Evolutionary conservation across 2,888 invertebrate genomes (phyloP).

Genomic region (Scrobipalpa costella): DNA sequence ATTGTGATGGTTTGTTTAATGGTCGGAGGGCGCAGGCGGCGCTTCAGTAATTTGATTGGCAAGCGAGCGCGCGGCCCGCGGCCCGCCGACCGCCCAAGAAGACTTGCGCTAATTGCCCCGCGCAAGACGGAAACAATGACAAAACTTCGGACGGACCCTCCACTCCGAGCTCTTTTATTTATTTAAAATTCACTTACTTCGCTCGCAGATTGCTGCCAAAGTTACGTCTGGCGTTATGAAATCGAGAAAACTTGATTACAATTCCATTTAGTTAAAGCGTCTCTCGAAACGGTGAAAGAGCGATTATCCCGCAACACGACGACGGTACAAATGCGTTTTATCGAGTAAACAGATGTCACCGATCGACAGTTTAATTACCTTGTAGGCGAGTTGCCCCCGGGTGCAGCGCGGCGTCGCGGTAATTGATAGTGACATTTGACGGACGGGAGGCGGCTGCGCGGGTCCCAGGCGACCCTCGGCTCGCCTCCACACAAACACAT

Average conservation of each 20-base stretch:
- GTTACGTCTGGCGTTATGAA: slow-evolving; percentile 62
- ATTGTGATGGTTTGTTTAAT: slow-evolving; percentile 61
- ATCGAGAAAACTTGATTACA: slow-evolving; percentile 69
- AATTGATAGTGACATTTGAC: slow-evolving; percentile 79
- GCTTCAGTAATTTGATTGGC: slow-evolving; percentile 70
- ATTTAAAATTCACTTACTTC: slow-evolving; percentile 78
- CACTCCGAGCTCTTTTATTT: slow-evolving; percentile 73
- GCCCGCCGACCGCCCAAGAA: slow-evolving; percentile 44
- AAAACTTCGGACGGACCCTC: slow-evolving; percentile 69
- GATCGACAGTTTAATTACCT: slow-evolving; percentile 61
- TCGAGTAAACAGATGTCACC: slow-evolving; percentile 36
- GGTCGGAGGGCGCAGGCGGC: slow-evolving; percentile 57
- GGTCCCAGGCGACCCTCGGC: slow-evolving; percentile 57
- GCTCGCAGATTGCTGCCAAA: slow-evolving; percentile 73
- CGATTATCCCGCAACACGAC: slow-evolving; percentile 35
- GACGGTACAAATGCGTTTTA: slow-evolving; percentile 31
- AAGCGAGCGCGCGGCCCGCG: slow-evolving; percentile 17
- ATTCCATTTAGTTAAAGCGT: slow-evolving; percentile 56
- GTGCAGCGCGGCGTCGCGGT: slow-evolving; percentile 53
- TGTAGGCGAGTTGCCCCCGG: slow-evolving; percentile 44
- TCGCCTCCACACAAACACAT: slow-evolving; percentile 27
- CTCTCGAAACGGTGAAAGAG: slow-evolving; percentile 30
- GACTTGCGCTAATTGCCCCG: slow-evolving; percentile 75
- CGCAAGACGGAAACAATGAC: slow-evolving; percentile 79
- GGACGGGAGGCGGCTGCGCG: slow-evolving; percentile 65